A percentile compares a stretch with the other conserved stretches of the same genome.
phyloP scores from a whole-genome alignment of 2,888 invertebrate species.

The Cotesia congregata region DNA sequence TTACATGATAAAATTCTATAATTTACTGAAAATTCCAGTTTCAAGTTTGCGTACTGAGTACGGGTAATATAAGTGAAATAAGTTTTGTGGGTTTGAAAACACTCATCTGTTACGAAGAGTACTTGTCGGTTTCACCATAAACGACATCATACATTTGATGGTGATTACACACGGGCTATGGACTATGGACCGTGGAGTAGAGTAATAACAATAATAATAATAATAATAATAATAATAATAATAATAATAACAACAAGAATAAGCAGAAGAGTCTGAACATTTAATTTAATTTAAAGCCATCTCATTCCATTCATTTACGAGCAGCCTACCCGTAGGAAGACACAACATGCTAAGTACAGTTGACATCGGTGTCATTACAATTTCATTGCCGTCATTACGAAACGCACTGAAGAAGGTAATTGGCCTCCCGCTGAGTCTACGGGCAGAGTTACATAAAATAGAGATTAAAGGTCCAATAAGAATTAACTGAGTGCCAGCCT shows the following conservation, averaged over 20 bases:
- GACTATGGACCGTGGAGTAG: no score
- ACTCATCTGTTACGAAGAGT: background rate
- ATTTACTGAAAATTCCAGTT: background rate
- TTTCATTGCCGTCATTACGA: conserved; percentile 63
- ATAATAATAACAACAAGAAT: background rate
- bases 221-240: background rate
- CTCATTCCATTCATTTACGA: conserved; percentile 44
- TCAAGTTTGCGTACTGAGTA: background rate
- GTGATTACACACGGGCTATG: background rate
- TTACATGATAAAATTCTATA: no score
- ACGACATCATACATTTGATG: conserved; percentile 1
- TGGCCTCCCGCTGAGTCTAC: conserved; percentile 59
- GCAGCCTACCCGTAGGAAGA: conserved; percentile 28
- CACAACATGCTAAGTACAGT: conserved; percentile 46
- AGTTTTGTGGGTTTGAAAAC: background rate
- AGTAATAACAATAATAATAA: background rate
- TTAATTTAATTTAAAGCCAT: background rate
- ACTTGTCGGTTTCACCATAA: background rate
- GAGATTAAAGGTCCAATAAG: conserved; percentile 23
- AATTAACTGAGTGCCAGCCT: background rate
- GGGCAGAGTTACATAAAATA: conserved; percentile 14
- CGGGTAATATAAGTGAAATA: background rate
- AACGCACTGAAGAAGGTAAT: conserved; percentile 57
- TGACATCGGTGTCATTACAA: conserved; percentile 63
- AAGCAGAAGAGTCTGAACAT: background rate